Evolutionary conservation across 2,888 invertebrate genomes (phyloP), one percentile per base, ranked within the genome.

Genomic region (Argyra leucocephala): DNA sequence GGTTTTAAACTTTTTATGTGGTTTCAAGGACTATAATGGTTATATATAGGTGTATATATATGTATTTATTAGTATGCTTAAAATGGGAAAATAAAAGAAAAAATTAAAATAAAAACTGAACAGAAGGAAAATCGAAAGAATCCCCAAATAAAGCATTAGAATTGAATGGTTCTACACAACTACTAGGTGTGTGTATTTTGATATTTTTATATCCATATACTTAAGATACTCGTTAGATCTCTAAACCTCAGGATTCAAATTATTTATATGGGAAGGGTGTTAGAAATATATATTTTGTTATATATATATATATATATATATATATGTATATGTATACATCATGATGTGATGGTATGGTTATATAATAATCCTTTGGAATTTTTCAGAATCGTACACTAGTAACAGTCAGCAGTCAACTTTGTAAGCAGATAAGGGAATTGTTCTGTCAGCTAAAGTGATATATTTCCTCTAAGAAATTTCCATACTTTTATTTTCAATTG

Each of bases 381-480:
- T 37, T 48, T 48, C n/a, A 48, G 9, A 15, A 48, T 48, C 18
- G 48, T 59, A 15, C 23, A 15, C 23, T 6, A 23, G 23, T 15
- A 48, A 59, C 23, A 22, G 59, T 59, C 59, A 59, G 59, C 59
- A 59, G 59, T 59, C 59, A 59, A 59, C 59, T 68, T 77, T 76
- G 74, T 73, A 74, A 74, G 48, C 74, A 83, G 83, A 83, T 83
- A 83, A 83, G 83, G 83, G 84, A 84, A 84, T 84, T 84, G 84
- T 83, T 83, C 84, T 84, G 84, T 84, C 84, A 84, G 82, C 82
- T 81, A 81, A 80, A 83, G 84, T 84, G 84, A 85, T 85, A 85
- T 85, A 84, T 84, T 83, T 83, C 82, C 82, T 82, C 82, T 75
- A 76, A 77, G 82, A 83, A 83, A 84, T 84, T 84, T 59, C 23